Conservation (phyloP, 2,113 vertebrate species). For the Cranoglanis bouderius region DNA sequence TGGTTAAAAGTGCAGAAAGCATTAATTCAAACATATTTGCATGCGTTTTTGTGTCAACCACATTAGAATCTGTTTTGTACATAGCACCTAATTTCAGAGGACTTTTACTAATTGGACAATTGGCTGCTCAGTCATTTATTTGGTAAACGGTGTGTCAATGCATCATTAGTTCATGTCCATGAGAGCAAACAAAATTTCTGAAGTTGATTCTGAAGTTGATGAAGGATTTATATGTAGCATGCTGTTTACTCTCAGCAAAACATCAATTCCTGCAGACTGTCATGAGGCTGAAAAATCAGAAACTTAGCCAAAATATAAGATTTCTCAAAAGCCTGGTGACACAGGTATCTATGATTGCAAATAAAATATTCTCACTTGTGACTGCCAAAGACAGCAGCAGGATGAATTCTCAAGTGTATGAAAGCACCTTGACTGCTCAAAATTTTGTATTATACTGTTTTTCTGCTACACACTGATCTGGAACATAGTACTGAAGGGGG, state of each 20-base stretch:
- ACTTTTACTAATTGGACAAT: background rate
- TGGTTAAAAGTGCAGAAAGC: background rate
- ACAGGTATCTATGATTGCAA: background rate
- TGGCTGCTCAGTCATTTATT: slow-evolving; percentile 9
- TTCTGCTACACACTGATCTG: background rate
- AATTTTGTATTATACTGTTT: background rate
- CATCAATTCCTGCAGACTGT: background rate
- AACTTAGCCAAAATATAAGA: background rate
- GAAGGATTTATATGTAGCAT: background rate
- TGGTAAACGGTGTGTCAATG: background rate
- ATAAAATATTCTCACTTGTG: background rate
- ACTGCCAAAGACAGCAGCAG: background rate
- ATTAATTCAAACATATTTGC: background rate
- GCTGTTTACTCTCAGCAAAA: slow-evolving; percentile 1
- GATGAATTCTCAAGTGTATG: background rate
- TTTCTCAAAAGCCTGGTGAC: background rate
- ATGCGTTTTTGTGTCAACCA: background rate
- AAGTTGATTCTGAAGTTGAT: background rate
- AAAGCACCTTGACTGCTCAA: background rate
- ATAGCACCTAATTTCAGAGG: background rate
- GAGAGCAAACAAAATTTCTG: background rate
- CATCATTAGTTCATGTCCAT: background rate
- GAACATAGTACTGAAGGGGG: background rate
- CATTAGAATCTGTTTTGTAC: background rate
- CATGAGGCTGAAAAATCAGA: background rate